These are phyloP conservation scores for Pantelozetes paolii DNA, from an alignment of 2,888 invertebrate genomes.

Conservation along the genomic window DNA sequence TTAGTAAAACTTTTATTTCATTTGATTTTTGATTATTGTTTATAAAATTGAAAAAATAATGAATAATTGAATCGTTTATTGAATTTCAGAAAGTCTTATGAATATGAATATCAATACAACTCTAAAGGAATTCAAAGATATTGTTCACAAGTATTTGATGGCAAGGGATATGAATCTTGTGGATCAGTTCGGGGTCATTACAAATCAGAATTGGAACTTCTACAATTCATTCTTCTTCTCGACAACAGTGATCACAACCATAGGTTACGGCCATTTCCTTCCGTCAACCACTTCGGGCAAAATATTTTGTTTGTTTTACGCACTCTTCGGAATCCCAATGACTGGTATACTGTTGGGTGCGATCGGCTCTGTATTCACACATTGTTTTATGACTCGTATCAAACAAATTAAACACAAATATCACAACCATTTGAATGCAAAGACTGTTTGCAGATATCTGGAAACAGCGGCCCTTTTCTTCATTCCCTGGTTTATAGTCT, in stretches of 20 bases:
- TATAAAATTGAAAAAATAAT: too few species aligned
- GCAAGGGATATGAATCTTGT: conserved; percentile 30
- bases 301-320: conserved; percentile 81
- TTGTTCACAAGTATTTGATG: conserved; percentile 25
- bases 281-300: conserved; percentile 74
- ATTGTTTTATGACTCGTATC: conserved; percentile 41
- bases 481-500: conserved; percentile 79
- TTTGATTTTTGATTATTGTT: too few species aligned
- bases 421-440: not conserved
- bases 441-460: not conserved
- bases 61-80: not conserved
- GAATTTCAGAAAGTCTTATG: not conserved
- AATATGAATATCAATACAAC: not conserved
- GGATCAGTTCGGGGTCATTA: conserved; percentile 15
- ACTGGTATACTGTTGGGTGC: conserved; percentile 70
- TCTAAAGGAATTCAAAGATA: not conserved
- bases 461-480: conserved; percentile 63
- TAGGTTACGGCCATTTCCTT: conserved; percentile 84
- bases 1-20: too few species aligned
- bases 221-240: conserved; percentile 88
- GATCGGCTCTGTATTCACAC: conserved; percentile 72
- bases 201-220: conserved; percentile 65
- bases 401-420: conserved; percentile 23
- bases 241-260: conserved; percentile 83
- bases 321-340: conserved; percentile 76